phyloP scores from a whole-genome alignment of 2,113 vertebrate genomes.

The Rhinolophus sinicus region DNA sequence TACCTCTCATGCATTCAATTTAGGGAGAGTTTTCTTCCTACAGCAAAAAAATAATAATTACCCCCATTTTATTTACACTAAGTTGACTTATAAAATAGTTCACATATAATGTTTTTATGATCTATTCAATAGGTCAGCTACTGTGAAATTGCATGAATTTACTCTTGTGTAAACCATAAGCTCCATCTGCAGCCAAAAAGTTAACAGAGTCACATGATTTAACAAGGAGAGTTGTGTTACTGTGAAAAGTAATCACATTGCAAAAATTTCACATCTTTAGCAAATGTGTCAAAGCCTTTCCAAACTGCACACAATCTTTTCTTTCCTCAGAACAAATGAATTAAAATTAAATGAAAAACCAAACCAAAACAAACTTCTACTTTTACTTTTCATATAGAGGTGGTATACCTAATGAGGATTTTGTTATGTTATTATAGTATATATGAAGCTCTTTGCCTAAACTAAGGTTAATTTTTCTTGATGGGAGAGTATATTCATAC shows the following conservation, averaged over 20 bases:
- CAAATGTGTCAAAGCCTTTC: neutral
- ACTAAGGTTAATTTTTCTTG: slow-evolving; percentile 5
- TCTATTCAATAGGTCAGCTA: neutral
- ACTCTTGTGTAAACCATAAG: neutral
- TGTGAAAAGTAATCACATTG: neutral
- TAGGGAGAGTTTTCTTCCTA: neutral
- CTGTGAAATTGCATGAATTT: neutral
- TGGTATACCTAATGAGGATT: neutral
- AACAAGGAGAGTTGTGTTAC: neutral
- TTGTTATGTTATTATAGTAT: neutral
- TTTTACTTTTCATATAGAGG: neutral
- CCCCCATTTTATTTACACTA: neutral
- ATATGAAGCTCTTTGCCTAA: neutral
- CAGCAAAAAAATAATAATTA: neutral
- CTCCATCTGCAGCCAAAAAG: neutral
- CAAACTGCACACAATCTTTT: neutral
- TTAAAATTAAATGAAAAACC: slow-evolving; percentile 18
- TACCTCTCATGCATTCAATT: neutral
- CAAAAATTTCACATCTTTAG: neutral
- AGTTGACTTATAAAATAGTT: neutral
- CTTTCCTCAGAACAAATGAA: slow-evolving; percentile 2
- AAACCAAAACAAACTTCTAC: neutral
- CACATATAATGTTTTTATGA: neutral
- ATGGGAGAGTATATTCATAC: neutral
- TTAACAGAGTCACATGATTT: neutral